A percentile compares a stretch with the other conserved stretches of the same genome.
Conservation (phyloP, 2,113 vertebrate genomes). For the Amazona vittata region DNA sequence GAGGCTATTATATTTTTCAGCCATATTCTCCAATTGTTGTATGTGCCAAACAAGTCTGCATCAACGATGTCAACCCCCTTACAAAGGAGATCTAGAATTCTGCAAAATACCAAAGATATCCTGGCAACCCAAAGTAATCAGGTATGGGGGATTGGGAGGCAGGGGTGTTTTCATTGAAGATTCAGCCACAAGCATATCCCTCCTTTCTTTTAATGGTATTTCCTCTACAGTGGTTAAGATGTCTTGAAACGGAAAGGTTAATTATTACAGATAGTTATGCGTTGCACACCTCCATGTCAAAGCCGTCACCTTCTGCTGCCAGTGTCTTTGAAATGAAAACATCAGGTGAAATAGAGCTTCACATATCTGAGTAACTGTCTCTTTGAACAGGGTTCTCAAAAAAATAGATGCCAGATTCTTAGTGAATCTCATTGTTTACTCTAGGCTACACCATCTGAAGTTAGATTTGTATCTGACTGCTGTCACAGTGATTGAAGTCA, state of each 20-base stretch:
- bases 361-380: constrained; percentile 34
- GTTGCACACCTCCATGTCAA: constrained; percentile 18
- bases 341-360: constrained; percentile 30
- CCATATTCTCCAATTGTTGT: background rate
- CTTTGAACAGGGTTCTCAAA: constrained; percentile 44
- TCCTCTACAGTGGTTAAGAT: constrained; percentile 42
- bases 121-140: constrained; percentile 13
- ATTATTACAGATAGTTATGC: constrained; percentile 45
- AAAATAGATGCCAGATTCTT: constrained; percentile 35
- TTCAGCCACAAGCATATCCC: background rate
- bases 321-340: constrained; percentile 30
- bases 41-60: background rate
- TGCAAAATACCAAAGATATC: constrained; percentile 5
- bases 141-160: background rate
- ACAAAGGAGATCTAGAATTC: background rate
- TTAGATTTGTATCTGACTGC: constrained; percentile 39
- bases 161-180: constrained; percentile 30
- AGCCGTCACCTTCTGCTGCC: background rate
- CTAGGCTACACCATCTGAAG: constrained; percentile 14
- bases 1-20: background rate
- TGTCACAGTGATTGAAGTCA: constrained; percentile 51
- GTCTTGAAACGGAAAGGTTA: constrained; percentile 57
- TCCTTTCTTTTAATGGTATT: constrained; percentile 40
- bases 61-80: background rate
- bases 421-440: constrained; percentile 44